Evolutionary conservation across 2,888 invertebrate species (phyloP), one percentile per base, ranked within the genome.

Genomic region (Mesorhabditis sp.): DNA sequence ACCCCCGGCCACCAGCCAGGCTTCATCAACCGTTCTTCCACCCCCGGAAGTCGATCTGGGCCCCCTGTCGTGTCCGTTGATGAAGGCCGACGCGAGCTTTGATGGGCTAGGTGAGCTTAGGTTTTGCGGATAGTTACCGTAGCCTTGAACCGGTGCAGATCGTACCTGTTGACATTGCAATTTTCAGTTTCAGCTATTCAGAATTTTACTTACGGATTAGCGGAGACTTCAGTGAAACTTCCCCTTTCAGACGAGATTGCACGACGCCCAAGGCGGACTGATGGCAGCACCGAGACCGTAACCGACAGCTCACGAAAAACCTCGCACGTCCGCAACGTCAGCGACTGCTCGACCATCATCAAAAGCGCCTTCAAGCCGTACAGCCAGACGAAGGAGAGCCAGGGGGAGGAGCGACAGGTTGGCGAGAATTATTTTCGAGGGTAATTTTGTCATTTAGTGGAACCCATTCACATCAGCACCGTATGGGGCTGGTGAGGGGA

Each of bases 401-500:
- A 50, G n/a, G 58, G 58, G 2, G 58, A 50, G 7, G 58, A 50
- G 58, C 7, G n/a, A 50, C 58, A 50, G 58, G 58, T 50, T 50
- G 58, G 58, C 10, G 7, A 50, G n/a, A 2, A 2, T 28, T 10
- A 50, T n/a, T 50, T 50, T 50, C 7, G 2, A 10, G 1, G 1
- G n/a, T 50, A 13, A 50, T 10, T 13, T 13, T 62, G 61, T 45
- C 5, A 43, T 45, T 64, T 66, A 70, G 10, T 81, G 80, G 76
- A 83, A 81, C 70, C 81, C 81, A 1, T 82, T 80, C 68, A 69
- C 78, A 15, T 73, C 74, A n/a, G 76, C 81, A 4, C 81, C 79
- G 5, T 77, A 72, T 43, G 71, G 71, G 4, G 67, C 43, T 45
- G 43, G 63, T 6, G 28, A 61, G 5, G 43, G 43, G 15, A 72